Evolutionary conservation across 2,797 vertebrate species (phyloP), one percentile per base, ranked within the genome.

Genomic region (Catharus ustulatus): DNA sequence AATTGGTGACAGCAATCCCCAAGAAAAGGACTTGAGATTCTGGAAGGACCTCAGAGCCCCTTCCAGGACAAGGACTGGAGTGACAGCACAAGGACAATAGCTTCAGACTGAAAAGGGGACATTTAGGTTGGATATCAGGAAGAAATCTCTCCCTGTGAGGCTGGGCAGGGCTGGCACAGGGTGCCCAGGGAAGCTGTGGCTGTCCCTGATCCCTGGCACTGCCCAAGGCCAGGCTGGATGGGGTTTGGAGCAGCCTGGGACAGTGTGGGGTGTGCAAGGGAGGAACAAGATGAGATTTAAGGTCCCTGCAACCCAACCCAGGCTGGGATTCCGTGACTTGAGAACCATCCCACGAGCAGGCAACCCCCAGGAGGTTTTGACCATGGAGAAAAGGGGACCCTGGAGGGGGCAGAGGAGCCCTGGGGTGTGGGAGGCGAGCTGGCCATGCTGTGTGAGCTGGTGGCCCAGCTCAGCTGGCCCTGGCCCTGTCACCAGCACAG

Each of bases 391-490:
- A 49, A 66, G 46, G 48, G 17, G 55, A 30, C 45, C 2, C 15
- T 9, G 45, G 16, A 15, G 43, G 12, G 43, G 34, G n/a, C 29
- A 17, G 48, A 21, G 0, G 3, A 68, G 19, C 43, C 1, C 5
- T 9, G n/a, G n/a, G 63, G 0, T 7, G 42, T 22, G 30, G 29
- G 13, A 16, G 48, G 4, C 0, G 0, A 49, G 32, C 61, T 62
- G 74, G 11, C 1, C 6, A 1, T 13, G n/a, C 58, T 17, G 4
- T 15, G 1, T 0, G 78, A 36, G 32, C 22, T 16, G 40, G 34
- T 46, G 61, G 34, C 55, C 34, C 45, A 32, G 42, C 57, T 13
- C 10, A 19, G 43, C 71, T 36, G 62, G 40, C 38, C 29, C 13
- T 17, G 21, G 54, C 32, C 18, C 4, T 59, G 82, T 13, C 82